phyloP scores from a whole-genome alignment of 2,888 invertebrate genomes.

The Caenorhabditis auriculariae region DNA sequence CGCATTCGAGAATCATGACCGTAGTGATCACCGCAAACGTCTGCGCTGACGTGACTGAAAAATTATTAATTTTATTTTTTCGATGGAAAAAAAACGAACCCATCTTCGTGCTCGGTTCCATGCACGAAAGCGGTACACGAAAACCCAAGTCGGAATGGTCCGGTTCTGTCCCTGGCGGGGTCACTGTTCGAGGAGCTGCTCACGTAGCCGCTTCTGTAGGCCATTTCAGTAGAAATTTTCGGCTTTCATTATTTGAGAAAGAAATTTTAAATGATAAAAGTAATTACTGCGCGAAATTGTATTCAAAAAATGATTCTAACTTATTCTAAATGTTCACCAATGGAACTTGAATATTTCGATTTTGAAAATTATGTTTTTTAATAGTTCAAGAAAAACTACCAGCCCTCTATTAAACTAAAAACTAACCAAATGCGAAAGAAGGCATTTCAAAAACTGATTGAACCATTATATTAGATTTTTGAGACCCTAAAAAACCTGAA shows the following conservation, averaged over 20 bases:
- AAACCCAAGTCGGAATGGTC: conserved; percentile 42
- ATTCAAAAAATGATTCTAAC: background rate
- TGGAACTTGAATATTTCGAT: background rate
- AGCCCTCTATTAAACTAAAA: no score
- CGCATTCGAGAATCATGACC: conserved; percentile 48
- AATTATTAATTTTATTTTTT: background rate
- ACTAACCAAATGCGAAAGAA: no score
- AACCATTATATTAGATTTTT: no score
- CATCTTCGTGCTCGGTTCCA: conserved; percentile 40
- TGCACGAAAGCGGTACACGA: conserved; percentile 46
- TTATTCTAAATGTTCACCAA: background rate
- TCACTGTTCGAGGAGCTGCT: conserved; percentile 3
- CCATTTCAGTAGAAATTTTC: background rate
- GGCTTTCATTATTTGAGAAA: background rate
- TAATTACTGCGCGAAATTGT: background rate
- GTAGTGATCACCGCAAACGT: conserved; percentile 47
- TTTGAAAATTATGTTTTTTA: no score
- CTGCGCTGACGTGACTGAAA: conserved; percentile 32
- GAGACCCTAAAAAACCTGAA: background rate
- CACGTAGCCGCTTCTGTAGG: conserved; percentile 30
- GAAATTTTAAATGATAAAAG: background rate
- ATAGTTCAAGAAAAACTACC: no score
- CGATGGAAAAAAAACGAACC: conserved; percentile 15
- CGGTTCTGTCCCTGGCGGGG: conserved; percentile 18
- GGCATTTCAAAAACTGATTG: no score